Percentiles rank a stretch among this genome's conserved stretches.
phyloP scores from a whole-genome alignment of 2,888 invertebrate genomes.

The Thecocarcelia acutangulata region DNA sequence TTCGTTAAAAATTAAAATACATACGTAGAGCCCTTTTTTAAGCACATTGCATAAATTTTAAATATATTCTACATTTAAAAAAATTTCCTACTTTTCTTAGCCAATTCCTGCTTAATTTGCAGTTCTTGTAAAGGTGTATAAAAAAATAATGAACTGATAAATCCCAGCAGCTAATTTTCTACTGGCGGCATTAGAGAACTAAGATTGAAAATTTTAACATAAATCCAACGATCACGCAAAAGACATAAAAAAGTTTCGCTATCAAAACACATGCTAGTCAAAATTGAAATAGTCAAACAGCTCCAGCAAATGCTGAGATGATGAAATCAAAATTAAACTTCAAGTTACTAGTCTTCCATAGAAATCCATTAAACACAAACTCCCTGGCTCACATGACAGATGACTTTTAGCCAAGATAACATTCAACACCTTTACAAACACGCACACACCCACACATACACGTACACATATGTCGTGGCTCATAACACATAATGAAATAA shows the following conservation, averaged over 20 bases:
- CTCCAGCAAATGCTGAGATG: slow-evolving; percentile 3
- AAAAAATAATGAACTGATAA: slow-evolving; percentile 27
- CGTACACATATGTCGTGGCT: background rate
- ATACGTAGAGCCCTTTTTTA: no score
- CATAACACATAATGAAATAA: slow-evolving; percentile 13
- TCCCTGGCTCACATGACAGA: slow-evolving; percentile 37
- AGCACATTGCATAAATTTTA: no score
- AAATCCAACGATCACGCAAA: slow-evolving; percentile 60
- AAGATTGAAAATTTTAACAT: slow-evolving; percentile 15
- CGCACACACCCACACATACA: background rate
- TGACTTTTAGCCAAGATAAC: slow-evolving; percentile 37
- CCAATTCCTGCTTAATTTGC: slow-evolving; percentile 3
- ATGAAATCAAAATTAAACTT: slow-evolving; percentile 12
- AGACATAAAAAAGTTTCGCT: slow-evolving; percentile 55
- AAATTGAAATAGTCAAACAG: background rate
- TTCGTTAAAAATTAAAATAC: no score
- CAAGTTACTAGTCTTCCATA: background rate
- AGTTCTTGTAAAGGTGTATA: no score
- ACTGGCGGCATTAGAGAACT: background rate
- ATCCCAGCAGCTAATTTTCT: slow-evolving; percentile 26
- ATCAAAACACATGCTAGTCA: slow-evolving; percentile 23
- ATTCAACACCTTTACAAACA: slow-evolving; percentile 24
- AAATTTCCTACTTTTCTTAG: no score
- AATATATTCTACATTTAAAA: no score
- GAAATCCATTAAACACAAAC: background rate